Evolutionary conservation across 2,888 invertebrate species (phyloP).

Genomic region (Ypsolopha sequella): DNA sequence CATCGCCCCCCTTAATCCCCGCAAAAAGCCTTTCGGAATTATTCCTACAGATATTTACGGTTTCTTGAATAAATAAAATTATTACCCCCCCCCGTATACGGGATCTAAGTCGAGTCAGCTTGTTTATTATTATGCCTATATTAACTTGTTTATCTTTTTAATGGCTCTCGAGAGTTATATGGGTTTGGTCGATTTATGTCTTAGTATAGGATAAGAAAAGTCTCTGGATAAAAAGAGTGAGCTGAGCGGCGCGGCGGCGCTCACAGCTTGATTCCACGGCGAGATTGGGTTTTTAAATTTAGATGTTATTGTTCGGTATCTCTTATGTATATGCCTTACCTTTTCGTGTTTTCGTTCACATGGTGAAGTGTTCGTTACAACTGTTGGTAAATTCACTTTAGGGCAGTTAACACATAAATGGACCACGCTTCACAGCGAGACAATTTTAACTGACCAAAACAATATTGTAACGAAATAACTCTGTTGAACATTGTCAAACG

Average conservation of each 20-base stretch:
- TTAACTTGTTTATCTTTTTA: slow-evolving; percentile 71
- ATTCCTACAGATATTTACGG: slow-evolving; percentile 68
- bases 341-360: slow-evolving; percentile 19
- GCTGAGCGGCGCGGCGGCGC: slow-evolving; percentile 36
- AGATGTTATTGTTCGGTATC: slow-evolving; percentile 28
- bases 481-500: not conserved
- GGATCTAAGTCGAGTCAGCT: slow-evolving; percentile 47
- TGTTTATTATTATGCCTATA: slow-evolving; percentile 69
- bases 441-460: not conserved
- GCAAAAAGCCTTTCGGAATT: slow-evolving; percentile 67
- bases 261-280: slow-evolving; percentile 36
- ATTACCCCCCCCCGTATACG: slow-evolving; percentile 43
- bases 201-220: slow-evolving; percentile 49
- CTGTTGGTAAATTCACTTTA: too few species aligned
- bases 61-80: slow-evolving; percentile 71
- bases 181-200: slow-evolving; percentile 61
- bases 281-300: slow-evolving; percentile 66
- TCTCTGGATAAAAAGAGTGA: slow-evolving; percentile 45
- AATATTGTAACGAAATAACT: not conserved
- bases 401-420: too few species aligned
- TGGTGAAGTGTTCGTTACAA: too few species aligned
- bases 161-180: slow-evolving; percentile 61
- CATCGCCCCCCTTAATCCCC: slow-evolving; percentile 66
- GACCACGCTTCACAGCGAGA: too few species aligned
- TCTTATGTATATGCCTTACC: slow-evolving; percentile 20